Evolutionary conservation across 1,140 invertebrate species (phyloP).

Genomic region (Hyles vespertilio): DNA sequence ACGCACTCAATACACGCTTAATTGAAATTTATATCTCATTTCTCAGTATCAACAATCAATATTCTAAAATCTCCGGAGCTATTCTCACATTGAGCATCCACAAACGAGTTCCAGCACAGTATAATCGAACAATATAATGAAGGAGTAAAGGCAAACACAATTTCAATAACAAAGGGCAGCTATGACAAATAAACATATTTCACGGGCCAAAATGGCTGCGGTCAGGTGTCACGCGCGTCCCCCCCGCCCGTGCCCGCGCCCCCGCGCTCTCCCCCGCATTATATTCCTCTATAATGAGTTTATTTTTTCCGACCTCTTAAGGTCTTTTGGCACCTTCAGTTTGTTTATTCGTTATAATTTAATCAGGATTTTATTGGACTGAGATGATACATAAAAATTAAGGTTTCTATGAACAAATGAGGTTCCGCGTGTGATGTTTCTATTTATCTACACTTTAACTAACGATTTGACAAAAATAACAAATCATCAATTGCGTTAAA

Average conservation of each 20-base stretch:
- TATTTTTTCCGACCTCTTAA: constrained; percentile 35
- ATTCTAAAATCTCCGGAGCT: constrained; percentile 70
- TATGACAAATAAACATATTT: constrained; percentile 76
- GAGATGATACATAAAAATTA: too few relatives aligned
- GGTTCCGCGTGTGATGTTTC: too few relatives aligned
- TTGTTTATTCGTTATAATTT: neutral
- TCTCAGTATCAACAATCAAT: constrained; percentile 74
- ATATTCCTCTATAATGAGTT: constrained; percentile 50
- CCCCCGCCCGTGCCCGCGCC: constrained; percentile 27
- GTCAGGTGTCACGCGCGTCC: constrained; percentile 65
- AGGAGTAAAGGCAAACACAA: constrained; percentile 73
- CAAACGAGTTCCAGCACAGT: constrained; percentile 64
- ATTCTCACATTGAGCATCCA: constrained; percentile 65
- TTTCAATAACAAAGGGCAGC: constrained; percentile 74
- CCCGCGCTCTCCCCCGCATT: constrained; percentile 20
- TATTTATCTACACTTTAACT: too few relatives aligned
- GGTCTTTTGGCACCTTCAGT: neutral
- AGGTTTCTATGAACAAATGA: too few relatives aligned
- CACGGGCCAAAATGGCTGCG: constrained; percentile 73
- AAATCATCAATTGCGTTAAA: neutral
- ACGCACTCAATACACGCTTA: constrained; percentile 63
- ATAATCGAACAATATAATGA: constrained; percentile 75
- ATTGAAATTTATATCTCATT: constrained; percentile 75
- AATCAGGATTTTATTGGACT: too few relatives aligned
- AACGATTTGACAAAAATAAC: too few relatives aligned